Conservation (phyloP, 2,797 vertebrate genomes). For the Jordanella pulchra region DNA sequence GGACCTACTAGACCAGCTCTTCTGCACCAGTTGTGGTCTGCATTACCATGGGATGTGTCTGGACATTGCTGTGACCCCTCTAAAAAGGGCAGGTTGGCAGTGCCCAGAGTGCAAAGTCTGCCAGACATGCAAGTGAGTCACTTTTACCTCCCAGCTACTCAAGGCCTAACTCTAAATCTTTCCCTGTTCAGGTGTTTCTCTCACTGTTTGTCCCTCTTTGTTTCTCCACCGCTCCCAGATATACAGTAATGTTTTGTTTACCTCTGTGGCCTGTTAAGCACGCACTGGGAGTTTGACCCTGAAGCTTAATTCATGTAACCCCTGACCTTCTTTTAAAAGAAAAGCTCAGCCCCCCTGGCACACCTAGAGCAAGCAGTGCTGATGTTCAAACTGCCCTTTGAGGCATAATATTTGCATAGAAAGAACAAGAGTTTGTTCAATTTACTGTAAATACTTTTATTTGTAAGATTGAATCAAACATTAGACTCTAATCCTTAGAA, state of each 20-base stretch:
- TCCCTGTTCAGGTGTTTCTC: neutral
- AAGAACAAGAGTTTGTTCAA: neutral
- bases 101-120: constrained; percentile 98
- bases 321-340: constrained; percentile 51
- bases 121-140: constrained; percentile 99
- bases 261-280: constrained; percentile 48
- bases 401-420: constrained; percentile 35
- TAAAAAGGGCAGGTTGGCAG: constrained; percentile 96
- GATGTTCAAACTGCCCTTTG: constrained; percentile 38
- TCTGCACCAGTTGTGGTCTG: constrained; percentile 98
- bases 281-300: constrained; percentile 50
- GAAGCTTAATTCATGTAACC: constrained; percentile 54
- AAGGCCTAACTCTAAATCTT: neutral
- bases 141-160: constrained; percentile 4
- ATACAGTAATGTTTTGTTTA: constrained; percentile 51
- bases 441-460: neutral
- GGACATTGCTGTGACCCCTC: constrained; percentile 95
- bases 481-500: neutral
- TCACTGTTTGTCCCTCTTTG: constrained; percentile 13
- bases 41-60: constrained; percentile 99
- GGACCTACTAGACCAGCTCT: constrained; percentile 96
- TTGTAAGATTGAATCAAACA: neutral
- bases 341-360: constrained; percentile 29
- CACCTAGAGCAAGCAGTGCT: constrained; percentile 8
- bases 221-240: constrained; percentile 39